Base-by-base conservation (phyloP, 2,888 invertebrate species). In the Cephus sareptanus region DNA sequence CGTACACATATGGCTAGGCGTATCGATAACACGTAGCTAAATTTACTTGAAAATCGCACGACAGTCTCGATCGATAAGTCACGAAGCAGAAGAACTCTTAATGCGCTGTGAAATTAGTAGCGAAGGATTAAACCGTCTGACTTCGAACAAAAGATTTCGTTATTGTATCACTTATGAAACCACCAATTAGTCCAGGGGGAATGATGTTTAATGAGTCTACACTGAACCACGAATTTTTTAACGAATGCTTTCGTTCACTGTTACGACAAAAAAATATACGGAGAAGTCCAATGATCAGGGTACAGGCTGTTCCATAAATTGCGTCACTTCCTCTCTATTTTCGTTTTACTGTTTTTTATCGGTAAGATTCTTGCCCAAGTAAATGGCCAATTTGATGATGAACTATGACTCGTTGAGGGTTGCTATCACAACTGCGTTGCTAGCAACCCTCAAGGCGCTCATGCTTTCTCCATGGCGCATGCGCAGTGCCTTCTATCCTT, bases 381-480 rank as follows among this genome's bases (percentile, higher is more conserved):
- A 15, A 34, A 33, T 30, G 23, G 74, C 12, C 33, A 74, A 74
- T 15, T 56, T 15, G 23, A 56, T 23, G 56, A 74, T 35, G 74
- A 30, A 74, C 74, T 31, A 74, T 34, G 74, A 30, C 35, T 6
- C 23, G 74, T n/a, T 30, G 74, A 37, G 37, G 81, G 85, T 87
- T 87, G 84, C 86, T 83, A 85, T 87, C 86, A 86, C 87, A 87
- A 88, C 88, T 88, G 85, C 80, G 83, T 86, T 84, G 83, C 80
- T 83, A 80, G 76, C 82, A 81, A 82, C 81, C 78, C 74, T 56
- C 73, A 75, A 71, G 74, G 69, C 35, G 35, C 34, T 74, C 37
- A 74, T 15, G 74, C 56, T 37, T 74, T 34, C 30, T 74, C 74
- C 74, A 13, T 23, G 12, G 1, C 35, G 74, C 74, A 33, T 74